A percentile compares a stretch with the other conserved stretches of the same genome.
phyloP scores from a whole-genome alignment of 2,888 invertebrate species.

The Orthosia gracilis region DNA sequence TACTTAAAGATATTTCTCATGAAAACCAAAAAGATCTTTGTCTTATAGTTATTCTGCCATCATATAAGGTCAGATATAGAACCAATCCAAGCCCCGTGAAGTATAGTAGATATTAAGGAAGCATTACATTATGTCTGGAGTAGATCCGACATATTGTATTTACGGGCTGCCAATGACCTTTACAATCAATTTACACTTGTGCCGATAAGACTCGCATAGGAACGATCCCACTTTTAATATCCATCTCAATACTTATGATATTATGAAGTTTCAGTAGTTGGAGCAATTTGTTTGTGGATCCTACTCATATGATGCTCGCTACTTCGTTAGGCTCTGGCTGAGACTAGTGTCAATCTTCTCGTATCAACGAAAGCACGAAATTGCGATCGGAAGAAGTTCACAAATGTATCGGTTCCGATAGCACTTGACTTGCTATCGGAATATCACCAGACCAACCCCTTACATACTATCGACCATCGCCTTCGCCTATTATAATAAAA shows the following conservation, averaged over 20 bases:
- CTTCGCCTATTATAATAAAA: no score
- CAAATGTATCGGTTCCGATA: no score
- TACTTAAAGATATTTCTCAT: not conserved
- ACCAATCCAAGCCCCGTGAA: not conserved
- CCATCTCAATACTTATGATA: not conserved
- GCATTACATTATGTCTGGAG: conserved; percentile 1
- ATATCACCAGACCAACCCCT: no score
- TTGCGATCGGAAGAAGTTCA: no score
- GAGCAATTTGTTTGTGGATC: not conserved
- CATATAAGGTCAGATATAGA: not conserved
- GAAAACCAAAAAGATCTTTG: not conserved
- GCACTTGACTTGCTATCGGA: no score
- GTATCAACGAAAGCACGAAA: no score
- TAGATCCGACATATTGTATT: conserved; percentile 10
- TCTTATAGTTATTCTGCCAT: not conserved
- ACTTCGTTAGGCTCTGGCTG: not conserved
- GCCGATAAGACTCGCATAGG: conserved; percentile 12
- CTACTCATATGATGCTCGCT: not conserved
- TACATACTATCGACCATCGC: no score
- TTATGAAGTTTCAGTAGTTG: not conserved
- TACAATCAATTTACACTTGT: conserved; percentile 25
- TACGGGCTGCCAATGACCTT: conserved; percentile 43
- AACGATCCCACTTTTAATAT: not conserved
- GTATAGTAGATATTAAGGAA: conserved; percentile 4
- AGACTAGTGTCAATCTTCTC: no score